Percentiles rank a stretch among this genome's conserved stretches.
phyloP scores from a whole-genome alignment of 2,797 vertebrate species.

The Perodicticus potto region DNA sequence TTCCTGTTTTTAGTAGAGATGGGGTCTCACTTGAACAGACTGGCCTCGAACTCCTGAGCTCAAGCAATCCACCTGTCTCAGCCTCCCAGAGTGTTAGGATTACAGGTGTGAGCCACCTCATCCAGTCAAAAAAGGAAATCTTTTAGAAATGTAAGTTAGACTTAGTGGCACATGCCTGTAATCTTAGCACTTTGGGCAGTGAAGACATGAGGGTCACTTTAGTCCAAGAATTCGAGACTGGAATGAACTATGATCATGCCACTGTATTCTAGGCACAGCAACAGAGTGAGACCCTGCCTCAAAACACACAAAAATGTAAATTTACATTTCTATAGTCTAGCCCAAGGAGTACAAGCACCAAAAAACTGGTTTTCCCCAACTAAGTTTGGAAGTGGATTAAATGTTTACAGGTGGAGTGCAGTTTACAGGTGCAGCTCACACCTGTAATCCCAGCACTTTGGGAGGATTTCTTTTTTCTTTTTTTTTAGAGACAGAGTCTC shows the following conservation, averaged over 20 bases:
- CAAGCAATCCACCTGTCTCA: too few relatives aligned
- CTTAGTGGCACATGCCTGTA: background rate
- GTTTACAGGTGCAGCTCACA: background rate
- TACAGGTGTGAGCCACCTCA: too few relatives aligned
- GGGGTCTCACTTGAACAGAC: too few relatives aligned
- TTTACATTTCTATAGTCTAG: background rate
- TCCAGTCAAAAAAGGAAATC: background rate
- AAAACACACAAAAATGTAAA: background rate
- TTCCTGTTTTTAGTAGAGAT: too few relatives aligned
- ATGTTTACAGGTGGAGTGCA: background rate
- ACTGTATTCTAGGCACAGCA: background rate
- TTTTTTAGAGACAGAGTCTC: too few relatives aligned
- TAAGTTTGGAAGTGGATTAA: slow-evolving; percentile 43
- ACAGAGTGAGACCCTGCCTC: background rate
- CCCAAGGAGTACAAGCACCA: background rate
- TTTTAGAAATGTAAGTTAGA: background rate
- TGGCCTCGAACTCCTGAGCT: too few relatives aligned
- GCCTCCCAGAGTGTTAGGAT: too few relatives aligned
- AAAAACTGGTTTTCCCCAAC: background rate
- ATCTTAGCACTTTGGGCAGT: background rate
- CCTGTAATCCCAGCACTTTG: background rate
- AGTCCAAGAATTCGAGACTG: background rate
- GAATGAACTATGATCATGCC: background rate
- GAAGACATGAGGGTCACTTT: background rate
- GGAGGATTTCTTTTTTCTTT: background rate